Evolutionary conservation across 2,888 invertebrate species (phyloP), one percentile per base, ranked within the genome.

Genomic region (Sylvicola cinctus): DNA sequence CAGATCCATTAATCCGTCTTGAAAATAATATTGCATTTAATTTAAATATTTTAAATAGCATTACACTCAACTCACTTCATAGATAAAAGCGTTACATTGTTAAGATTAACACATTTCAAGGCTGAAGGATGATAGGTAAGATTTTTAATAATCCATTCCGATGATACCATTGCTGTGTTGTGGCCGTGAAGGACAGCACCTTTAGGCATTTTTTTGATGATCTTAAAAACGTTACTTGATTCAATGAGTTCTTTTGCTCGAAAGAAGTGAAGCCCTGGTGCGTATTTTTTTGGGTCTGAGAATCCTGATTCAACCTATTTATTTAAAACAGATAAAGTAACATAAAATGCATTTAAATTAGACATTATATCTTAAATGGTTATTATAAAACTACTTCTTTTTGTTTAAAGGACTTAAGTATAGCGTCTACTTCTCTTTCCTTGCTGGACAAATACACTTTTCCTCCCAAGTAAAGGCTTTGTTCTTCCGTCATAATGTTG

Each of bases 171-270:
- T 1, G 65, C 65, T 2, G 62, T 58, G 37, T 66, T 58, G 45
- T 71, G 71, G 0, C 60, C 60, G 42, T 71, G 71, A 3, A 71
- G 48, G 2, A 65, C 61, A 1, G 61, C 64, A 1, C 70, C 68
- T 29, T 57, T 74, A 1, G 74, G 74, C 53, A 74, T 55, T 36
- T 51, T 50, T 34, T 59, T 53, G 4, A 74, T 58, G 4, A 72
- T 55, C 32, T 62, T 45, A 41, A 65, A 72, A 1, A 74, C 61
- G 25, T 54, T 45, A 1, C 70, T 69, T 4, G 52, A 45, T 16
- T 68, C 63, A 13, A 73, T 67, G 2, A 58, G 41, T 0, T 48
- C 36, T 38, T 59, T 65, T 0, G 61, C 58, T 10, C 58, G 49
- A 36, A 71, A 60, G 41, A 73, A 72, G 46, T 68, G 69, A 38